Evolutionary conservation across 2,888 invertebrate species (phyloP), one percentile per base, ranked within the genome.

Genomic region (Parnassius glacialis): DNA sequence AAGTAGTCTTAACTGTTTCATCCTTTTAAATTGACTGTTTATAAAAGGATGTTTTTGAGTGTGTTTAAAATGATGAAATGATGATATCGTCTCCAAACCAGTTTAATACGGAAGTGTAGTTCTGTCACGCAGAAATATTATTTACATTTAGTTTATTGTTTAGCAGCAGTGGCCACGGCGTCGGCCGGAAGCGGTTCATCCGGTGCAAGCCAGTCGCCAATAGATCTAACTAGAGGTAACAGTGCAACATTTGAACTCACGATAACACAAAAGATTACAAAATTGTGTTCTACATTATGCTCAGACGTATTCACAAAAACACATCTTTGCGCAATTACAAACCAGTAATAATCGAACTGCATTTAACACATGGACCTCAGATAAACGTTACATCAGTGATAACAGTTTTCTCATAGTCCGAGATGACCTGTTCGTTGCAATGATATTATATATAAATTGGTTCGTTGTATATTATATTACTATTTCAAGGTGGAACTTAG

Each of bases 161-260:
- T 71, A 72, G 42, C 71, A 72, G 42, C 75, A 86, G 87, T 79
- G 11, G 74, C 83, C 2, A 74, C 86, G 52, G 78, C 85, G 13
- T 90, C 90, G 59, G 86, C 87, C n/a, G 84, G 88, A 12, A 90
- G 90, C 66, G 76, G 76, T 10, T 89, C 91, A 10, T 90, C 90
- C 0, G 82, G 87, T n/a, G 68, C 84, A 5, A 90, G 90, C 69
- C 85, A 81, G 61, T 91, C 90, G 41, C 90, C 89, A 2, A 80
- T 85, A 61, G 90, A 90, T 64, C 84, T 82, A 64, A 72, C 81
- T 34, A 78, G 78, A 80, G 82, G 88, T 87, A 70, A 34, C 34
- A 70, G 62, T 50, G n/a, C 12, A n/a, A 12, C 10, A 43, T 43
- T 43, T 43, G 43, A 10, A 11, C 10, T 10, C 43, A 2, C 43